Base-by-base conservation (phyloP, 2,113 vertebrate species). In the Tragulus kanchil region DNA sequence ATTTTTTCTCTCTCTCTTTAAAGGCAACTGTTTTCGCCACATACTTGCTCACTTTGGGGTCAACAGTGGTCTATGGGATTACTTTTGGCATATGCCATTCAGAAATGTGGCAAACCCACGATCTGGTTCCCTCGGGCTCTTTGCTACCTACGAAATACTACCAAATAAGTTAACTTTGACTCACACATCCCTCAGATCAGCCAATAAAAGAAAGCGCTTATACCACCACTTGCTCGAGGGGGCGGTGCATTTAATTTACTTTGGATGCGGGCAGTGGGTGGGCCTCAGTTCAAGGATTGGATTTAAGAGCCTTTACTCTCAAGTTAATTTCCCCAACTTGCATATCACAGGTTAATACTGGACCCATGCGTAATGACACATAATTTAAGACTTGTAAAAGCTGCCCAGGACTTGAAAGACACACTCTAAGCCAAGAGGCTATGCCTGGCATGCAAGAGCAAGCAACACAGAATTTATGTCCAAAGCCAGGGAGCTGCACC, bases 371-470 rank as follows among this genome's bases (percentile, higher is more conserved):
- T 98, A 97, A 98, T 98, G 95, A 97, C 95, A 98, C 97, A 96
- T 98, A 97, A 98, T 98, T 98, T 98, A 93, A 97, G 97, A 95
- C 97, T 97, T 93, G 73, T 96, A 97, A 98, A 97, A 97, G 96
- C 96, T 85, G 69, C 92, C 85, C 59, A 77, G 93, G 90, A 98
- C 97, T 97, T 98, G 96, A 98, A 98, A 98, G 97, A 95, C 96
- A 97, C 75, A 89, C 26, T 94, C 42, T 93, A 54, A 95, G 96
- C 96, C 97, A 98, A 94, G 54, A 96, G 88, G 69, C 94, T 62
- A 19, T 75, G 65, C 89, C 92, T 48, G 85, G 96, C 97, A 58
- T 93, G 95, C 77, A 90, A 87, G 97, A 97, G 54, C 97, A 93
- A 94, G 95, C 15, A 65, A 0, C 36, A 67, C 90, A 95, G 77